Evolutionary conservation across 2,797 vertebrate species (phyloP).

Genomic region (Sebastiscus albofasciatus): DNA sequence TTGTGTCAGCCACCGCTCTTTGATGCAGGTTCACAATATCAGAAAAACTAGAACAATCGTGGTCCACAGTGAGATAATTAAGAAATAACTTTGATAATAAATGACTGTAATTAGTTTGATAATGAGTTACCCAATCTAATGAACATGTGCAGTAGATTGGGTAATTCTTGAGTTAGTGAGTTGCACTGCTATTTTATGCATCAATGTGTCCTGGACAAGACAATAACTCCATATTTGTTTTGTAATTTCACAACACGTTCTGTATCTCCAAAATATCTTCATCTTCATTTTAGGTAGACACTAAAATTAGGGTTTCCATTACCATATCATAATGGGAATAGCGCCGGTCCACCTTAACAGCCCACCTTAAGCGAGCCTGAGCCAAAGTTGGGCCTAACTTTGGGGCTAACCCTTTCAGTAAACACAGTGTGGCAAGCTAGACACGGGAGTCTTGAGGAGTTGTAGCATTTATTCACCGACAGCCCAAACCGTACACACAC

Average conservation of each 20-base stretch:
- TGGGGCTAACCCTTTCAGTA: too few relatives aligned
- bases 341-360: too few relatives aligned
- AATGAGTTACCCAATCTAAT: background rate
- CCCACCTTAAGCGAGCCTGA: too few relatives aligned
- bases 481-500: too few relatives aligned
- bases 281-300: background rate
- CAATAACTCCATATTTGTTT: background rate
- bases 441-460: too few relatives aligned
- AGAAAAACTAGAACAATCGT: background rate
- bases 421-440: too few relatives aligned
- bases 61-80: background rate
- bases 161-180: background rate
- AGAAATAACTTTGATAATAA: background rate
- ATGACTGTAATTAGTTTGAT: background rate
- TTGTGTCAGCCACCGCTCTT: background rate
- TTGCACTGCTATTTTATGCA: background rate
- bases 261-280: background rate
- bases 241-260: background rate
- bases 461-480: too few relatives aligned
- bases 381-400: too few relatives aligned
- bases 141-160: background rate
- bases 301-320: background rate
- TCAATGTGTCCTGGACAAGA: background rate
- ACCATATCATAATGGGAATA: too few relatives aligned
- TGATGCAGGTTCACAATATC: background rate